Percentiles rank a stretch among this genome's conserved stretches.
Conservation (phyloP, 2,888 invertebrate species). For the Caenorhabditis sp. region DNA sequence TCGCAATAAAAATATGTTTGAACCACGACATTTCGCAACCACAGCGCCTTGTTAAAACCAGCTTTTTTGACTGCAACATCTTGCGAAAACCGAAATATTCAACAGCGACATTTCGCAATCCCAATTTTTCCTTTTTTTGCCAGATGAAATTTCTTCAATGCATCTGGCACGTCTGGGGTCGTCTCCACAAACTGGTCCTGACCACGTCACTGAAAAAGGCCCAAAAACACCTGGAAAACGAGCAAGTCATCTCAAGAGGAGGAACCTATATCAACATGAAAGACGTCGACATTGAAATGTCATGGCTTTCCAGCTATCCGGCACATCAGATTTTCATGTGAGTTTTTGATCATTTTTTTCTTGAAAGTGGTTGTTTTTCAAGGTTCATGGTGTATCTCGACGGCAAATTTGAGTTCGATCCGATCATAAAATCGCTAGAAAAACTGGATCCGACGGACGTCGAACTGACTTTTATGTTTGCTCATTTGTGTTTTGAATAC, state of each 20-base stretch:
- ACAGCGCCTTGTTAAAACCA: too few relatives aligned
- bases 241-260: not conserved
- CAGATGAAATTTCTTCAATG: conserved; percentile 28
- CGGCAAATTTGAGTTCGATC: conserved; percentile 13
- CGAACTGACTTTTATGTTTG: conserved; percentile 60
- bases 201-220: not conserved
- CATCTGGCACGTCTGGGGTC: conserved; percentile 39
- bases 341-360: not conserved
- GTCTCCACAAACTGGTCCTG: not conserved
- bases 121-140: not conserved
- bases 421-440: not conserved
- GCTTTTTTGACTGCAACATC: too few relatives aligned
- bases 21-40: too few relatives aligned
- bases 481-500: conserved; percentile 51
- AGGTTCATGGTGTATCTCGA: not conserved
- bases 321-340: conserved; percentile 7
- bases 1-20: too few relatives aligned
- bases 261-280: not conserved
- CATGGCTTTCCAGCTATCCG: conserved; percentile 20
- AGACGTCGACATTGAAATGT: conserved; percentile 8
- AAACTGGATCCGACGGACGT: conserved; percentile 1
- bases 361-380: not conserved
- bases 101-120: too few relatives aligned
- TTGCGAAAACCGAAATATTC: too few relatives aligned
- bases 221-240: not conserved